phyloP scores from a whole-genome alignment of 2,888 invertebrate species.

The Ferdinandea cuprea region DNA sequence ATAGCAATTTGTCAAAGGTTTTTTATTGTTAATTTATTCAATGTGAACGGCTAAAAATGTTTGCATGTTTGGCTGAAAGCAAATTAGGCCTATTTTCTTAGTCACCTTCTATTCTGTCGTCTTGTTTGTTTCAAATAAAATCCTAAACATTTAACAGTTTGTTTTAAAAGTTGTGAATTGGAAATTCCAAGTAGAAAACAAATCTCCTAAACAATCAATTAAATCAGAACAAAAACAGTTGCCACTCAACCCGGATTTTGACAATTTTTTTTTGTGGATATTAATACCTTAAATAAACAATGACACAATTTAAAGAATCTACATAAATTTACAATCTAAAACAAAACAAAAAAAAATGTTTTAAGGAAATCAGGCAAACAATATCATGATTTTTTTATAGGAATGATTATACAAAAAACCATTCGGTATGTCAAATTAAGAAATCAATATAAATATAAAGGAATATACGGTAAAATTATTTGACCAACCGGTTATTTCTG shows the following conservation, averaged over 20 bases:
- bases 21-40: not conserved
- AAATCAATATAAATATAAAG: not conserved
- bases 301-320: conserved; percentile 25
- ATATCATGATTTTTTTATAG: conserved; percentile 8
- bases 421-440: not conserved
- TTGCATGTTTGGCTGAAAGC: too few species aligned
- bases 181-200: not conserved
- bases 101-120: too few species aligned
- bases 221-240: not conserved
- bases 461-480: not conserved
- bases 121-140: too few species aligned
- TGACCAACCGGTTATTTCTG: not conserved
- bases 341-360: not conserved
- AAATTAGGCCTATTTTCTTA: too few species aligned
- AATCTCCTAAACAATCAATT: not conserved
- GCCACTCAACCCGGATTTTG: conserved; percentile 23
- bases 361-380: not conserved
- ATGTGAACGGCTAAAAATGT: not conserved
- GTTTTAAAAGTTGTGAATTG: conserved; percentile 2
- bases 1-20: too few species aligned
- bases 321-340: conserved; percentile 14
- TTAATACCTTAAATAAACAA: conserved; percentile 6
- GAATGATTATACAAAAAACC: not conserved
- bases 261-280: not conserved
- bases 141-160: not conserved